Base-by-base conservation (phyloP, 2,113 vertebrate species). In the Columbina picui region DNA sequence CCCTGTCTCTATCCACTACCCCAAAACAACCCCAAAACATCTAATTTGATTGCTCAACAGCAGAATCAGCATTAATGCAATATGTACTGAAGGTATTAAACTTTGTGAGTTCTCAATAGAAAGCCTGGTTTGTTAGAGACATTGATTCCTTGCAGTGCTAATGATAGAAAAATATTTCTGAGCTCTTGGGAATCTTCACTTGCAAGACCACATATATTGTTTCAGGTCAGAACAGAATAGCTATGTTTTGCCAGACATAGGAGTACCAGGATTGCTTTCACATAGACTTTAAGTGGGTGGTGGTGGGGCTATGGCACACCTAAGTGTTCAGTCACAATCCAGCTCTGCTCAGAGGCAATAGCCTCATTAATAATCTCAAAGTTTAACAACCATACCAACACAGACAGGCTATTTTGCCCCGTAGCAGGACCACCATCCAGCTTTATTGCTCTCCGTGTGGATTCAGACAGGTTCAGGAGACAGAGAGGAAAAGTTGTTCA, bases 271-370 rank as follows among this genome's bases (percentile, higher is more conserved):
- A n/a, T 50, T 68, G 29, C 27, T 73, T 74, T 47, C 57, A 18
- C 0, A 0, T 1, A 34, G 29, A 53, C 21, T 65, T 61, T 16
- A 14, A 30, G 45, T 26, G 12, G 7, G 22, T 26, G 36, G 30
- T 25, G 22, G 23, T 32, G 30, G 18, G 22, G 26, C 26, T 27
- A 12, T 13, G 34, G 16, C 34, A 36, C 38, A 60, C 19, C 43
- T 36, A 29, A 39, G 32, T 4, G 14, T 20, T 79, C 60, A 59
- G 68, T 27, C 50, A 30, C 53, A 70, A 22, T 23, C 30, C 67
- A 73, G 36, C 8, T 12, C 73, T 69, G 49, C 39, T 77, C 59
- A 60, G 55, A 73, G 47, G 49, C 49, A 73, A 27, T 25, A 80
- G 63, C 27, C 13, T 30, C 1, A 0, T 36, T 34, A 64, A 45